Percentiles rank a stretch among this genome's conserved stretches.
phyloP scores from a whole-genome alignment of 2,113 vertebrate genomes.

The Oxygymnocypris stewartii region DNA sequence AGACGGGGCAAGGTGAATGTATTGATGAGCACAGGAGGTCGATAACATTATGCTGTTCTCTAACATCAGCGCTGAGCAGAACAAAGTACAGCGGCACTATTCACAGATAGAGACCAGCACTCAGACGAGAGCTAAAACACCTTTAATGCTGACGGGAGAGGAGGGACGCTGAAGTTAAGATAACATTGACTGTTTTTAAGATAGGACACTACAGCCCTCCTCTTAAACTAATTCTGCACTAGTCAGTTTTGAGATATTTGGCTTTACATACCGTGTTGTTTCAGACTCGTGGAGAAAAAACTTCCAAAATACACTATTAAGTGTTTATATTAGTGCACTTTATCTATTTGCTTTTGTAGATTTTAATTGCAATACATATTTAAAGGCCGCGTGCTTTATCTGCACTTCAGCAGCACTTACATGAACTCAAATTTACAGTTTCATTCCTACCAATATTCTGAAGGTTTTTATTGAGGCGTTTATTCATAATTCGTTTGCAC shows the following conservation, averaged over 20 bases:
- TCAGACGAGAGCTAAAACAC: slow-evolving; percentile 64
- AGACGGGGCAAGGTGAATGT: slow-evolving; percentile 67
- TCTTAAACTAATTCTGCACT: no score
- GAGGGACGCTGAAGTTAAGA: not conserved
- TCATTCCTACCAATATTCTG: not conserved
- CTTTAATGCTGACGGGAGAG: slow-evolving; percentile 66
- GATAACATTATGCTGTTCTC: slow-evolving; percentile 64
- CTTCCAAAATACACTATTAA: not conserved
- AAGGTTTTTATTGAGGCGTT: no score
- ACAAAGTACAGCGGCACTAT: slow-evolving; percentile 62
- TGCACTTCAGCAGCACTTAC: not conserved
- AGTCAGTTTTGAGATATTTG: not conserved
- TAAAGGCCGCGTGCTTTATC: not conserved
- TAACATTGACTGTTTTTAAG: not conserved
- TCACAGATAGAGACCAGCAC: slow-evolving; percentile 63
- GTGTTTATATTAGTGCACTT: not conserved
- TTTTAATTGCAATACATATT: not conserved
- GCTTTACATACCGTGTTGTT: not conserved
- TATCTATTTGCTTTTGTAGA: not conserved
- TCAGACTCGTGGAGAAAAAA: not conserved
- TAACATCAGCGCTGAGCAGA: slow-evolving; percentile 64
- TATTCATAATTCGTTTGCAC: no score
- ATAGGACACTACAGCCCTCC: not conserved
- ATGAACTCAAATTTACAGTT: not conserved
- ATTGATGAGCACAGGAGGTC: slow-evolving; percentile 66